A percentile compares a stretch with the other conserved stretches of the same genome.
These are phyloP conservation scores for Selenia dentaria DNA, from an alignment of 2,888 invertebrate species.

Conservation along the genomic window DNA sequence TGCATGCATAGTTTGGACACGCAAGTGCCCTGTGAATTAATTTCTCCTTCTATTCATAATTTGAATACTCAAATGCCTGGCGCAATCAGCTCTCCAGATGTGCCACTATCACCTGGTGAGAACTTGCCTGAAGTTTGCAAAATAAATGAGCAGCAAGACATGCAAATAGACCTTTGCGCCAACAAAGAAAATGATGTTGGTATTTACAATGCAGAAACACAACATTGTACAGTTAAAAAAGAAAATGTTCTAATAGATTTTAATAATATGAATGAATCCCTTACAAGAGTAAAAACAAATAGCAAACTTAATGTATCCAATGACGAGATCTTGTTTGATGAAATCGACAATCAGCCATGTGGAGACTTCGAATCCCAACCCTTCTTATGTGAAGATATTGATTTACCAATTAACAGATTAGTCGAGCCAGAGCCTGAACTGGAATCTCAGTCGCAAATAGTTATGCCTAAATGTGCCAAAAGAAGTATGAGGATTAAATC, in stretches of 20 bases:
- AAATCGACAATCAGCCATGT: conserved; percentile 49
- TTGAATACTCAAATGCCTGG: conserved; percentile 20
- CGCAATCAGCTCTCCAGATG: conserved; percentile 11
- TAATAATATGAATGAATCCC: conserved; percentile 3
- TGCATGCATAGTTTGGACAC: conserved; percentile 1
- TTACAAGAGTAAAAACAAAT: conserved; percentile 14
- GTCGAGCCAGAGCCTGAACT: conserved; percentile 20
- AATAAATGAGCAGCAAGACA: conserved; percentile 53
- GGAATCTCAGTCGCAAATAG: conserved; percentile 24
- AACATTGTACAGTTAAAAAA: conserved; percentile 32
- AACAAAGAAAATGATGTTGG: conserved; percentile 52
- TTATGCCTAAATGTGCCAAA: conserved; percentile 23
- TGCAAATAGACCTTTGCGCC: conserved; percentile 53
- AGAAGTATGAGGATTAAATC: conserved; percentile 35
- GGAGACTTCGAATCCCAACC: conserved; percentile 61
- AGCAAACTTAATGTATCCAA: conserved; percentile 48
- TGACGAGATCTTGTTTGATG: conserved; percentile 64
- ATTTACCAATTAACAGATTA: conserved; percentile 22
- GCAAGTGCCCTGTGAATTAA: background rate
- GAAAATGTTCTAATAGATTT: background rate
- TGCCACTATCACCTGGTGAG: conserved; percentile 28
- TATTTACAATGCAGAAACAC: conserved; percentile 51
- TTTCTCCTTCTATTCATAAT: conserved; percentile 19
- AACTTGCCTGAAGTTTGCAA: conserved; percentile 52
- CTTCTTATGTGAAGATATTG: conserved; percentile 48